Base-by-base conservation (phyloP, 2,888 invertebrate species). In the Acanthosepion esculentum region DNA sequence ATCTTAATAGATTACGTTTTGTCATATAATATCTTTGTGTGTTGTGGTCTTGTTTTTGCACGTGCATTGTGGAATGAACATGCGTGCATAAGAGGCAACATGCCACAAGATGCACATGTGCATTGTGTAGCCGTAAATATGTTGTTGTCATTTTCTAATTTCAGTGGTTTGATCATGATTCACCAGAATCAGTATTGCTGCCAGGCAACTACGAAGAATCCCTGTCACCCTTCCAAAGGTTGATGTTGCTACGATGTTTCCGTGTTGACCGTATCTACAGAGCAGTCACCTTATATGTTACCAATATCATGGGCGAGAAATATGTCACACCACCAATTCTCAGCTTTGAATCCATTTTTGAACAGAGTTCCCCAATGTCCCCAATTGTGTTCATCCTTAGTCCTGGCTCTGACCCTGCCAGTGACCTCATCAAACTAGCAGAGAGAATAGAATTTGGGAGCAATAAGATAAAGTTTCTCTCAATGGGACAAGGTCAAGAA, bases 221-320 rank as follows among this genome's bases (percentile, higher is more conserved):
- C 23, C 97, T 98, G 96, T 97, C 98, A 48, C 98, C 98, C 1
- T 98, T 98, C 97, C 98, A 99, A 97, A 97, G 98, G 94, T 98
- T 99, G 94, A 98, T 99, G 98, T 97, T 99, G 95, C 97, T 99
- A 94, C 98, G 99, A 41, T 99, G 99, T 97, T 99, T 99, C 98
- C 98, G 99, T 50, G 98, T 99, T 41, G 99, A 99, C 98, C 98
- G 99, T 95, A 98, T 99, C 94, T 99, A 98, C 97, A 98, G 98
- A 95, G 98, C 98, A n/a, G 98, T 99, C 95, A 98, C 98, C 59
- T 98, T 98, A 97, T 99, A 98, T 97, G 98, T 99, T 96, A 98
- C 98, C 10, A 98, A 98, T 96, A 98, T 98, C 18, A 98, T 99
- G 98, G 99, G 99, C 92, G 98, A 99, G 97, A 98, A 98, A 97